phyloP scores from a whole-genome alignment of 2,888 invertebrate genomes.

The Epinotia ramella region DNA sequence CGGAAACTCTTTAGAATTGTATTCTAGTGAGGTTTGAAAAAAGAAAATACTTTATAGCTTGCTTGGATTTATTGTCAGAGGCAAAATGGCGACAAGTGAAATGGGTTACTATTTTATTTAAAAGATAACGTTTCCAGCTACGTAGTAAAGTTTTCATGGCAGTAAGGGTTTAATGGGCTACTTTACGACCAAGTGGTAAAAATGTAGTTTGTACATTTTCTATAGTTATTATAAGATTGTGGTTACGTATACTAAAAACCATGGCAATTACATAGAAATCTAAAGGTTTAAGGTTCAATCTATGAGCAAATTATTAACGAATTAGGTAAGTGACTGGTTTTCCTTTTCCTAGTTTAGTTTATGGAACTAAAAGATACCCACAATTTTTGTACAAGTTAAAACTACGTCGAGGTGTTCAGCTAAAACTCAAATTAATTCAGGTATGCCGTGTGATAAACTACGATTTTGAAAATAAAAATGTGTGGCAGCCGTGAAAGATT shows the following conservation, averaged over 20 bases:
- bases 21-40: slow-evolving; percentile 40
- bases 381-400: too few relatives aligned
- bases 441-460: too few relatives aligned
- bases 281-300: too few relatives aligned
- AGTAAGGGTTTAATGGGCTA: slow-evolving; percentile 23
- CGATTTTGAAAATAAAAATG: too few relatives aligned
- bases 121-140: slow-evolving; percentile 24
- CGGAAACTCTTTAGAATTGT: slow-evolving; percentile 41
- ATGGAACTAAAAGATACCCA: too few relatives aligned
- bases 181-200: background rate
- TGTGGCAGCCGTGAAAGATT: too few relatives aligned
- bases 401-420: too few relatives aligned
- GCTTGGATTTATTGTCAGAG: slow-evolving; percentile 39
- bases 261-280: too few relatives aligned
- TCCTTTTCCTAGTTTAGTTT: too few relatives aligned
- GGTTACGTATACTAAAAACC: background rate
- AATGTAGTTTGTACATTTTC: background rate
- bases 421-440: too few relatives aligned
- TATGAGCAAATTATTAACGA: too few relatives aligned
- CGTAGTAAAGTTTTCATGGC: slow-evolving; percentile 30
- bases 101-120: slow-evolving; percentile 41
- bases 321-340: too few relatives aligned
- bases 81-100: slow-evolving; percentile 41
- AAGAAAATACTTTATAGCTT: slow-evolving; percentile 41
- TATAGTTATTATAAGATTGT: background rate